Percentiles rank a stretch among this genome's conserved stretches.
phyloP scores from a whole-genome alignment of 2,113 vertebrate species.

The Spheniscus mendiculus region DNA sequence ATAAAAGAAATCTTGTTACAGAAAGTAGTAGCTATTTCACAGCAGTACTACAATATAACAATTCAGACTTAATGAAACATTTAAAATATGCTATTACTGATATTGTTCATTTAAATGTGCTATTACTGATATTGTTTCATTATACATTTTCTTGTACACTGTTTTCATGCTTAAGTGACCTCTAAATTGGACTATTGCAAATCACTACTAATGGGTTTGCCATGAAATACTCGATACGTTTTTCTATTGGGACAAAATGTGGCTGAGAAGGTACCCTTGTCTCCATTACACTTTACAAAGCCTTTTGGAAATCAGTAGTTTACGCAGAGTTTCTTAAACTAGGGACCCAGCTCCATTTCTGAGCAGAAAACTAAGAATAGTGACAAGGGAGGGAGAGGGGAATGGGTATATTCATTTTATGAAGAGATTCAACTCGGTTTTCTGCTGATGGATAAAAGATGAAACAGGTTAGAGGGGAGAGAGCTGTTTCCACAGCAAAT shows the following conservation, averaged over 20 bases:
- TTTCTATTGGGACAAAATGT: constrained; percentile 18
- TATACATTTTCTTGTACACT: constrained; percentile 74
- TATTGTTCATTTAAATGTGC: constrained; percentile 79
- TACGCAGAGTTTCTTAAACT: background rate
- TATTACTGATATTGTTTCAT: constrained; percentile 81
- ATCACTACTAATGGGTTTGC: constrained; percentile 72
- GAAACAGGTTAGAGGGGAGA: background rate
- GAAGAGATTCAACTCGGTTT: background rate
- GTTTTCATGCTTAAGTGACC: constrained; percentile 81
- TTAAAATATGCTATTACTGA: constrained; percentile 77
- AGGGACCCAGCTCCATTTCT: background rate
- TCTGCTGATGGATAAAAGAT: background rate
- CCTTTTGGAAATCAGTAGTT: background rate
- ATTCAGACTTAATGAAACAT: constrained; percentile 82
- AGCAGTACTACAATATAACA: constrained; percentile 64
- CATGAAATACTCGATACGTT: constrained; percentile 34
- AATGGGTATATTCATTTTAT: background rate
- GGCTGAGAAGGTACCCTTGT: background rate
- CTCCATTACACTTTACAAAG: background rate
- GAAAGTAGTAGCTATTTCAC: constrained; percentile 71
- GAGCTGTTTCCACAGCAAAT: background rate
- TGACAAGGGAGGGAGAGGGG: background rate
- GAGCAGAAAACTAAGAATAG: background rate
- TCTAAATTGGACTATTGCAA: constrained; percentile 78
- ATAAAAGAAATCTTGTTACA: constrained; percentile 57